Conservation (phyloP, 2,888 invertebrate species). For the Gymnosoma rotundatum region DNA sequence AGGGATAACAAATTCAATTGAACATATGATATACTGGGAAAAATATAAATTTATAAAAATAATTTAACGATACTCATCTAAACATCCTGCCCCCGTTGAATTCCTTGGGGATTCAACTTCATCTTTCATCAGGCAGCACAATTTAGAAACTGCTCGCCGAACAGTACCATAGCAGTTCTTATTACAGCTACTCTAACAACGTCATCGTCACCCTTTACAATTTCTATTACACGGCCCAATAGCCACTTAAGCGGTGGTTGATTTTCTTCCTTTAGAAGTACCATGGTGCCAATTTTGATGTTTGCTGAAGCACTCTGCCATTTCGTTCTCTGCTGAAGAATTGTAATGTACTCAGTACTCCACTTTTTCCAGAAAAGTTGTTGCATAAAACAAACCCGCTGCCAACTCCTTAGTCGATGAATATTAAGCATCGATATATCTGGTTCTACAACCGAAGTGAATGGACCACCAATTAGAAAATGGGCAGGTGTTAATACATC, state of each 20-base stretch:
- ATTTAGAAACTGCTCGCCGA: conserved; percentile 36
- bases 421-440: no score
- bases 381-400: conserved; percentile 1
- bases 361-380: conserved; percentile 14
- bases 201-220: conserved; percentile 34
- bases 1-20: no score
- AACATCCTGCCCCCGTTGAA: conserved; percentile 33
- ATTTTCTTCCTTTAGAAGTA: background rate
- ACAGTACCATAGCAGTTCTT: conserved; percentile 23
- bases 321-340: no score
- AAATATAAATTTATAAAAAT: no score
- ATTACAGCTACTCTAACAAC: conserved; percentile 36
- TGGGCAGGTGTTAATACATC: no score
- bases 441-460: no score
- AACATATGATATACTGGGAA: no score
- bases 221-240: conserved; percentile 7
- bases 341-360: background rate
- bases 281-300: no score
- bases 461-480: no score
- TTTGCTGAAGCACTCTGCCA: no score
- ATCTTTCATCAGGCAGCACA: conserved; percentile 11
- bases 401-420: background rate
- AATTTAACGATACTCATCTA: background rate
- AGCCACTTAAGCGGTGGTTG: background rate
- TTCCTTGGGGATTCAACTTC: conserved; percentile 25